Evolutionary conservation across 2,113 vertebrate species (phyloP), one percentile per base, ranked within the genome.

Genomic region (Raja brachyura): DNA sequence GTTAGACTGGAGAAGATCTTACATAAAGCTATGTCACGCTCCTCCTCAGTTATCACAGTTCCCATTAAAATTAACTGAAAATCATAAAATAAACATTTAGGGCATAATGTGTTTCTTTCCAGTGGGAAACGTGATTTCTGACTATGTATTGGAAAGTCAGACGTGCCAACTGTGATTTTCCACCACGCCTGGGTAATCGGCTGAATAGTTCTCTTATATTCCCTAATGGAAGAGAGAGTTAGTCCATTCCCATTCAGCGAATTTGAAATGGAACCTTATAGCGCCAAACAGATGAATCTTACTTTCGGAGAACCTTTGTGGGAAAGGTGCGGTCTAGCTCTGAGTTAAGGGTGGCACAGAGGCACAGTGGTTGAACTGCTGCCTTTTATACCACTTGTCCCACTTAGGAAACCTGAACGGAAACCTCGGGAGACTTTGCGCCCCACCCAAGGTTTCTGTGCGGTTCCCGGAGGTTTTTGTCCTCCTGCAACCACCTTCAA

Each of bases 21-120:
- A n/a, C 25, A 66, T 66, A 88, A 88, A 88, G 56, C 20, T 14
- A 63, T 88, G n/a, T 88, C 83, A 88, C 9, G 25, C 28, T 88
- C 83, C 83, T 63, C 83, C n/a, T 88, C 59, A 31, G 83, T 88
- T 88, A n/a, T 88, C 83, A 86, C 13, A 66, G 56, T 31, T n/a
- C 5, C 14, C 59, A 88, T 88, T 88, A 88, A 88, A 88, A 88
- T 63, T 88, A 63, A 88, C 83, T 63, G 59, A 20, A 88, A 88
- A 63, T 88, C 13, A 88, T 88, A 16, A 63, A 88, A 88, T 61
- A 63, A 88, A 88, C 59, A 88, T 63, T 16, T 18, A 31, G 59
- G 28, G 83, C 13, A 7, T 88, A 31, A 88, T 66, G 31, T 63
- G 28, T 16, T 88, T 48, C 3, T 61, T 31, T 88, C 59, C 59